Evolutionary conservation across 2,113 vertebrate genomes (phyloP), one percentile per base, ranked within the genome.

Genomic region (Chaetops frenatus): DNA sequence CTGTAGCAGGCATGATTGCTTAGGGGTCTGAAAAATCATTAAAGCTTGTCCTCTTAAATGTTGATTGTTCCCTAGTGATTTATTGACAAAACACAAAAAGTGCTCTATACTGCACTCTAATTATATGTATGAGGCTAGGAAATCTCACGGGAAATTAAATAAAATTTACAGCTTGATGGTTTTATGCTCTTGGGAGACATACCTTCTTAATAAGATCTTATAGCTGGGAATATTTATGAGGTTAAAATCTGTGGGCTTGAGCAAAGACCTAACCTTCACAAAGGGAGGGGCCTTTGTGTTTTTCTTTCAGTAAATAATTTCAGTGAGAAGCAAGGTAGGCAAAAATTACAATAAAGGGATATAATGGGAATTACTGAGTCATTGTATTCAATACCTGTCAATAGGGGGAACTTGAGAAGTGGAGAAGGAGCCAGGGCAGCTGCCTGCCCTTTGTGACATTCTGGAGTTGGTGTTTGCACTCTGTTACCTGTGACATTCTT

Each of bases 111-210:
- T 98, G 98, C 98, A 97, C 98, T 99, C 98, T 99, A 99, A 99
- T 99, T 99, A 99, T 99, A 98, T 99, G 98, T 99, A 99, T 98
- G 99, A 99, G 98, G 98, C 98, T 98, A 98, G 97, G 97, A 97
- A 97, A 98, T 98, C 99, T 98, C 98, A 89, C 97, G 99, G 99
- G 99, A 99, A 99, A 99, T 99, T 99, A 99, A 99, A 99, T 98
- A 98, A 98, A 99, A 99, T 99, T 99, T 99, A 99, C 97, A 98
- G 98, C 98, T 98, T 98, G 99, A 99, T 98, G 98, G 98, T 98
- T 98, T 98, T 97, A 96, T 98, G 97, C 99, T 98, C 99, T 97
- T 98, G 99, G 99, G 99, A 99, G 98, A 98, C 98, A 98, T 99
- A 98, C 98, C 98, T 98, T 99, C 98, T 99, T 99, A 99, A 99